Percentiles rank a stretch among this genome's conserved stretches.
These are phyloP conservation scores for Falco concolor DNA, from an alignment of 2,797 vertebrate species.

Conservation along the genomic window DNA sequence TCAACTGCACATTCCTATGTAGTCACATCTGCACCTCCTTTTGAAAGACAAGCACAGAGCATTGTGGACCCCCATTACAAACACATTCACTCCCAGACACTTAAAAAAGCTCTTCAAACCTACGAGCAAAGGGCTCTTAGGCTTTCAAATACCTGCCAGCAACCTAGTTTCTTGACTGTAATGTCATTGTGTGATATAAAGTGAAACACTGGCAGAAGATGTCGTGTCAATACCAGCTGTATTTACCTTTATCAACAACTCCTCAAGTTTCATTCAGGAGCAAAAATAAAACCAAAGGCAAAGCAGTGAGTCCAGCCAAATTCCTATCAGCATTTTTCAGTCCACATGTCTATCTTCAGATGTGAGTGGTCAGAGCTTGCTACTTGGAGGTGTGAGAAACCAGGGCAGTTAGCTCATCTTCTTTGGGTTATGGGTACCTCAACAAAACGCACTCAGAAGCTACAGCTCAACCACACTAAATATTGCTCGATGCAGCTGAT, in stretches of 20 bases:
- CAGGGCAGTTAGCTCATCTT: neutral
- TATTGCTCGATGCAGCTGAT: accelerated
- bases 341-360: neutral
- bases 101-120: neutral
- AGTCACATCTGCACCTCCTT: neutral
- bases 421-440: neutral
- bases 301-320: neutral
- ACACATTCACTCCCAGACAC: neutral
- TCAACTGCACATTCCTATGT: neutral
- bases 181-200: neutral
- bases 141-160: neutral
- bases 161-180: neutral
- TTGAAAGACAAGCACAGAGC: neutral
- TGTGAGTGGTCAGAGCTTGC: neutral
- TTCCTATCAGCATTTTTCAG: neutral
- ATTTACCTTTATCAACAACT: neutral
- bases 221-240: accelerated
- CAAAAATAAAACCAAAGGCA: neutral
- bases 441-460: neutral
- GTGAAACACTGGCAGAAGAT: neutral
- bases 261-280: neutral
- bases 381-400: neutral
- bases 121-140: neutral
- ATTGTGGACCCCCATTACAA: neutral
- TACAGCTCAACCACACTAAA: neutral